Base-by-base conservation (phyloP, 2,888 invertebrate species). In the Phaonia tiefii region DNA sequence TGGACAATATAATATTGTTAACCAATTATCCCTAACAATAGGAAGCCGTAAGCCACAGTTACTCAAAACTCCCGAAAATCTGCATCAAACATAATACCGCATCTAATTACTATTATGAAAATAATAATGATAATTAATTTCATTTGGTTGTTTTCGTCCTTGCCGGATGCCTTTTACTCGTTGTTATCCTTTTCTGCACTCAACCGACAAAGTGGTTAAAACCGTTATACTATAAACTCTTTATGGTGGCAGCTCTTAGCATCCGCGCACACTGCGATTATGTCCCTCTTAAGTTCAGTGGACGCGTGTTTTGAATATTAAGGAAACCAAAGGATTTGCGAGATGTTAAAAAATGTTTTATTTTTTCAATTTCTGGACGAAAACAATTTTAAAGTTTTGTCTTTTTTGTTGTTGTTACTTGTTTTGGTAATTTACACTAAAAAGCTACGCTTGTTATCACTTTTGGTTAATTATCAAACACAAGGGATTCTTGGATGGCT, bases 401-500 rank as follows among this genome's bases (percentile, higher is more conserved):
- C 26, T 22, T 20, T 31, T 1, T 44, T 69, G 5, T 37, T 51
- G 67, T 51, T 49, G n/a, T 58, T 65, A 10, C 39, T 58, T n/a
- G 46, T 17, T 58, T 54, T 42, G 37, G 54, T 20, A 75, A 72
- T 75, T 72, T 70, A 42, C 73, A 76, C 69, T 73, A 63, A 15
- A 76, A 80, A 56, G 42, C 56, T 49, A 13, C 58, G n/a, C 65
- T 76, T 73, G 46, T 76, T 80, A 75, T 51, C 70, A 65, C 80
- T 65, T 70, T n/a, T 65, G 65, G 70, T 74, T 79, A 76, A 76
- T 76, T 76, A 76, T 44, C 60, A 70, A 31, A 58, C 65, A 70
- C 44, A n/a, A 22, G 63, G 42, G 25, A 17, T n/a, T 37, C 31
- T 60, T 17, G 39, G 37, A 17, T 37, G 20, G n/a, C n/a, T 1